Evolutionary conservation across 2,888 invertebrate species (phyloP).

Genomic region (Anagyrus pseudococci): DNA sequence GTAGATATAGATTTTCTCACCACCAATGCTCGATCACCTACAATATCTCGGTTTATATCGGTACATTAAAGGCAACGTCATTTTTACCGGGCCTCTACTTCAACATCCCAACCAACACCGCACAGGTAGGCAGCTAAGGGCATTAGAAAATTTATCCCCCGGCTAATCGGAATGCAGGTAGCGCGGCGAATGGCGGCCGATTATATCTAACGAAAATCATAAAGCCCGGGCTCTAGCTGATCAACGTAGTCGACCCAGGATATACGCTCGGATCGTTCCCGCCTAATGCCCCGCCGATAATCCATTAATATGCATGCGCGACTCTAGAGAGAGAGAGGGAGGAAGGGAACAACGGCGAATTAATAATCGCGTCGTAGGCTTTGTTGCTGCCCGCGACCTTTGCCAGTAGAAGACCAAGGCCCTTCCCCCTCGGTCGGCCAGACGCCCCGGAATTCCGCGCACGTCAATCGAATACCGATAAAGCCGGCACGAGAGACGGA

Average conservation of each 20-base stretch:
- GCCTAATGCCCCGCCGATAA: constrained; percentile 21
- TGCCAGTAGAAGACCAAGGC: no score
- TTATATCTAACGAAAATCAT: constrained; percentile 9
- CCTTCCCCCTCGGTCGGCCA: no score
- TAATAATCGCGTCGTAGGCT: constrained; percentile 19
- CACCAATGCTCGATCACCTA: no score
- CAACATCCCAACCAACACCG: no score
- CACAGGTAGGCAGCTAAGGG: no score
- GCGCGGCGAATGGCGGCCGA: not conserved
- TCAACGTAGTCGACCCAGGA: not conserved
- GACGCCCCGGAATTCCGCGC: constrained; percentile 1
- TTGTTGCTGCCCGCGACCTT: no score
- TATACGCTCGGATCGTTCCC: not conserved
- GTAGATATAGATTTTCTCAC: no score
- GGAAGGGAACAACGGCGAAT: constrained; percentile 7
- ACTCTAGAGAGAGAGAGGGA: no score
- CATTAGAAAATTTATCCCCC: not conserved
- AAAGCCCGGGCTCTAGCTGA: constrained; percentile 1
- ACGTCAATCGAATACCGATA: constrained; percentile 27
- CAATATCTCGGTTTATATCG: no score
- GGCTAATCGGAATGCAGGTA: constrained; percentile 11
- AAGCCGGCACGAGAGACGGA: not conserved
- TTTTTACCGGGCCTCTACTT: no score
- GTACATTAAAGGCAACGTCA: no score
- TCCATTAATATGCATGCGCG: constrained; percentile 30